A percentile compares a stretch with the other conserved stretches of the same genome.
These are phyloP conservation scores for Dryocosmus kuriphilus DNA, from an alignment of 2,888 invertebrate genomes.

Conservation along the genomic window DNA sequence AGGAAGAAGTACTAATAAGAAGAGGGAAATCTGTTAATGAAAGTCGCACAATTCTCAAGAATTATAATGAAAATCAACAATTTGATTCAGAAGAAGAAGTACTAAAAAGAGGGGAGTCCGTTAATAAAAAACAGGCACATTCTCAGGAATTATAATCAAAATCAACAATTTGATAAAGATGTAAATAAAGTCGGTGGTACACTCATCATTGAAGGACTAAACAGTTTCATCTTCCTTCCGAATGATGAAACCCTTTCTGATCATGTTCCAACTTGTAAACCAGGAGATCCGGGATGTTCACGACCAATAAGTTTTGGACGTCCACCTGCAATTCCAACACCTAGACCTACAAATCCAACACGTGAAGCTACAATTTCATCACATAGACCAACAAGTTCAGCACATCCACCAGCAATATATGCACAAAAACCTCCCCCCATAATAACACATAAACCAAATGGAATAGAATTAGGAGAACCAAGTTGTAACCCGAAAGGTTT, in stretches of 20 bases:
- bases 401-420: background rate
- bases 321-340: background rate
- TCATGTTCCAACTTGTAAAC: too few relatives aligned
- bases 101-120: too few relatives aligned
- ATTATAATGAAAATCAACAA: too few relatives aligned
- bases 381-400: too few relatives aligned
- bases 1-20: background rate
- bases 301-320: too few relatives aligned
- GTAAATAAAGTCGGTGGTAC: background rate
- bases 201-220: conserved; percentile 13
- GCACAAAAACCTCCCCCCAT: background rate
- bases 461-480: background rate
- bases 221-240: conserved; percentile 21
- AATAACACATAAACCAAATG: background rate
- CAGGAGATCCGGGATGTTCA: too few relatives aligned
- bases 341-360: background rate
- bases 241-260: background rate
- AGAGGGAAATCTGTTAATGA: too few relatives aligned
- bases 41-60: too few relatives aligned
- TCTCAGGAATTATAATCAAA: too few relatives aligned
- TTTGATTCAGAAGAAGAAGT: too few relatives aligned
- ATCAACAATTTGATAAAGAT: background rate
- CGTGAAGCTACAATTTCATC: background rate
- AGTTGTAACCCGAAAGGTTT: background rate
- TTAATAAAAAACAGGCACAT: too few relatives aligned